phyloP scores from a whole-genome alignment of 2,888 invertebrate genomes.

The Catocala sponsa region DNA sequence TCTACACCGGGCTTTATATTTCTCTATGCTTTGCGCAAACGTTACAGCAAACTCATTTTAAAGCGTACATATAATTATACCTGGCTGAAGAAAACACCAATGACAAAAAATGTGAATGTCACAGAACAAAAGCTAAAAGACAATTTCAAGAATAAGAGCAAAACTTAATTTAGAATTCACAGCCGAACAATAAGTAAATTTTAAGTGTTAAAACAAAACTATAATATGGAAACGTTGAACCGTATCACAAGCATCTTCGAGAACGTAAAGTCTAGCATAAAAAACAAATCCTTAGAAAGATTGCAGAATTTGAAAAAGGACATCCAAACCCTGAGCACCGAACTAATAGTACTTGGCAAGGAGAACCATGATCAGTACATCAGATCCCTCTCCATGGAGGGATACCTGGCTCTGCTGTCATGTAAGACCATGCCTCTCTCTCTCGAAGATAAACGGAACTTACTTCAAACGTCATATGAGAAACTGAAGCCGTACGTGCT shows the following conservation, averaged over 20 bases:
- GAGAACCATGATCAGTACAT: conserved; percentile 73
- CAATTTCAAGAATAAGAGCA: neutral
- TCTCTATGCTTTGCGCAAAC: too few species aligned
- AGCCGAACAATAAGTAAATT: conserved; percentile 25
- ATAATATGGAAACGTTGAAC: conserved; percentile 70
- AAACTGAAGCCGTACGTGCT: conserved; percentile 72
- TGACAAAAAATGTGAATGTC: neutral
- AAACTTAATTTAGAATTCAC: neutral
- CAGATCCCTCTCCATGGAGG: conserved; percentile 79
- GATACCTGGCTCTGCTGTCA: conserved; percentile 74
- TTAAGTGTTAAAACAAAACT: conserved; percentile 25
- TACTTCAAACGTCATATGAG: conserved; percentile 69
- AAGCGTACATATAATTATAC: too few species aligned
- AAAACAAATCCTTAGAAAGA: conserved; percentile 70
- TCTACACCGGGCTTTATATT: too few species aligned
- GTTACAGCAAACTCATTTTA: too few species aligned
- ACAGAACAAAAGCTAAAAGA: conserved; percentile 1
- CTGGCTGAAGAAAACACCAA: neutral
- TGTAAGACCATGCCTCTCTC: conserved; percentile 75
- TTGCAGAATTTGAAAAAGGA: conserved; percentile 70
- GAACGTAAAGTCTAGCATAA: conserved; percentile 68
- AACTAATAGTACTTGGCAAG: conserved; percentile 72
- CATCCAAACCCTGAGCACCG: conserved; percentile 69
- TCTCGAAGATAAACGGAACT: conserved; percentile 71
- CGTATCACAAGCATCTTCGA: conserved; percentile 74